Conservation (phyloP, 2,797 vertebrate species). For the Pampus argenteus region DNA sequence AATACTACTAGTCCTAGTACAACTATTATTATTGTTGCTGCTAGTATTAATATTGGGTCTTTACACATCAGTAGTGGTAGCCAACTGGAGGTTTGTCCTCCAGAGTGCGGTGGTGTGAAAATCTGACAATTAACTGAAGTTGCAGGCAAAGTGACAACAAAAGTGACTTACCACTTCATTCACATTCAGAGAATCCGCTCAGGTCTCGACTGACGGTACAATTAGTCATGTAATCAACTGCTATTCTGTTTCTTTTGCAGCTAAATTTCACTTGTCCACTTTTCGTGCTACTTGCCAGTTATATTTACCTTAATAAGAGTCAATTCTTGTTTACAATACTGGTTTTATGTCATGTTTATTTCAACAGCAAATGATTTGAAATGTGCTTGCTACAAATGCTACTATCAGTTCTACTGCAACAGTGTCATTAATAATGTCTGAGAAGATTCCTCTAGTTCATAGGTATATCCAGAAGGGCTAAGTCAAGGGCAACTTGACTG, state of each 20-base stretch:
- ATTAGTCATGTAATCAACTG: slow-evolving; percentile 29
- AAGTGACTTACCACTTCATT: slow-evolving; percentile 18
- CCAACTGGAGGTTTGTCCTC: neutral
- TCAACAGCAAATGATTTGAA: neutral
- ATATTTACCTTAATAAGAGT: neutral
- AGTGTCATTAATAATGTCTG: neutral
- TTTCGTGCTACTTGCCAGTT: neutral
- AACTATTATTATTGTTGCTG: too few relatives aligned
- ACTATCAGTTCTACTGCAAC: neutral
- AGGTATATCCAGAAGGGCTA: neutral
- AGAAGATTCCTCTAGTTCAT: neutral
- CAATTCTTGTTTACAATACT: slow-evolving; percentile 5
- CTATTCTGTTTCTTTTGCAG: slow-evolving; percentile 17
- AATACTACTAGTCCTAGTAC: neutral
- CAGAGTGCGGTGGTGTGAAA: slow-evolving; percentile 1
- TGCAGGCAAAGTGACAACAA: neutral
- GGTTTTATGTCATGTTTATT: slow-evolving; percentile 14
- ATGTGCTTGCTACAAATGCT: neutral
- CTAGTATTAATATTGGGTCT: slow-evolving; percentile 4
- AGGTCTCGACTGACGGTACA: slow-evolving; percentile 28
- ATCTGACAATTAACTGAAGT: neutral
- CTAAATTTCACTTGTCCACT: neutral
- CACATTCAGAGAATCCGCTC: slow-evolving; percentile 17
- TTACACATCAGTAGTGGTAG: neutral
- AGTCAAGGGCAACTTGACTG: too few relatives aligned